Base-by-base conservation (phyloP, 2,888 invertebrate genomes). In the Ferdinandea cuprea region DNA sequence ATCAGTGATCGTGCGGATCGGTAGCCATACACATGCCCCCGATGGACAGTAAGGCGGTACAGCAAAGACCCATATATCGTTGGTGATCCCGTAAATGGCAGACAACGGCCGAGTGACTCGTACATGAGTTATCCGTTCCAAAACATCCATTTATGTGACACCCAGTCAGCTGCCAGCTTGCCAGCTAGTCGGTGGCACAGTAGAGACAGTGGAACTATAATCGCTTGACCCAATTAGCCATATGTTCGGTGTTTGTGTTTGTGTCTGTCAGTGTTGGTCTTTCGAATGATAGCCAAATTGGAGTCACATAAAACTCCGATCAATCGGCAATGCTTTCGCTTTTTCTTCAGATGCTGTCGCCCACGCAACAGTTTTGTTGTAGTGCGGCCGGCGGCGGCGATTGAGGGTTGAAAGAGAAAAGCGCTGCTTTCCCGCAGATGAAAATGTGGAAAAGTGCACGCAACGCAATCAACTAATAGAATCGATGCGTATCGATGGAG, bases 201-300 rank as follows among this genome's bases (percentile, higher is more conserved):
- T n/a, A n/a, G n/a, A n/a, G 11, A 65, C 71, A n/a, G 35, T 72
- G 50, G 50, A 21, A 63, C 63, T 17, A 72, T 66, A 77, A 77
- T 77, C 71, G 76, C 35, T 66, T 81, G 81, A 81, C 81, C 81
- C 71, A 81, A 81, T 81, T 81, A 76, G 52, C 71, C 77, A 72
- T 76, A 37, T 76, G 76, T 37, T 28, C 44, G 54, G 19, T 21
- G 15, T 40, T 9, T 37, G 58, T 54, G 54, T 65, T 68, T 68
- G 50, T 72, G 52, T 52, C 68, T 79, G 48, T 73, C 66, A 44
- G 54, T 68, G 21, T 50, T 25, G 35, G 52, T 32, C 40, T 59
- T 58, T 44, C 35, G 50, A 40, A 17, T 77, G 77, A 77, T 80
- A 80, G 80, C 80, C 74, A 74, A 69, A 50, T 69, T 68, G 58